phyloP scores from a whole-genome alignment of 2,888 invertebrate species.

The Petrolisthes manimaculis region DNA sequence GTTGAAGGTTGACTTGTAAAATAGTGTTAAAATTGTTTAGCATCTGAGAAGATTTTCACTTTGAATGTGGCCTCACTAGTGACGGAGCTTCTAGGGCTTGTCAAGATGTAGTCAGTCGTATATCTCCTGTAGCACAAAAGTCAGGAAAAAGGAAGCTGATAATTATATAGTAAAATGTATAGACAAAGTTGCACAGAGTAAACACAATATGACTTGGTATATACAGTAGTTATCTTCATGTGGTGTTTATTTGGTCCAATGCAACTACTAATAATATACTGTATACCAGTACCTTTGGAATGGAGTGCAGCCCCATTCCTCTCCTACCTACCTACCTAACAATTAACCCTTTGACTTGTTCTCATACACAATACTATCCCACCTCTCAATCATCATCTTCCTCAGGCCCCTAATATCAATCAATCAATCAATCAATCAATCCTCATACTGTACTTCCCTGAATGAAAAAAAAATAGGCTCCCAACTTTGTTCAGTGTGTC shows the following conservation, averaged over 20 bases:
- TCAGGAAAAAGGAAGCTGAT: neutral
- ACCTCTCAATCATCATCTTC: too few relatives aligned
- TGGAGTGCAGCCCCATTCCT: neutral
- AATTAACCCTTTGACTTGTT: too few relatives aligned
- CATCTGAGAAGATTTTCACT: conserved; percentile 6
- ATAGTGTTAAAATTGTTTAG: conserved; percentile 44
- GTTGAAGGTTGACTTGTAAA: conserved; percentile 43
- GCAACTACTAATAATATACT: neutral
- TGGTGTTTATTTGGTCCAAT: neutral
- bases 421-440: too few relatives aligned
- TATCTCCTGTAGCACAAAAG: conserved; percentile 25
- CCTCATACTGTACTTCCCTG: too few relatives aligned
- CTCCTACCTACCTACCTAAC: neutral
- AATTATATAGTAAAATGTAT: neutral
- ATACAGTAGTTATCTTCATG: neutral
- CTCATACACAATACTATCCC: too few relatives aligned
- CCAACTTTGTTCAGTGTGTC: too few relatives aligned
- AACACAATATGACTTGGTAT: neutral
- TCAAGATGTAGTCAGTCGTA: neutral
- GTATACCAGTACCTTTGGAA: neutral
- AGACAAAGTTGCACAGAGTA: neutral
- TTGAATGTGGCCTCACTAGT: conserved; percentile 18
- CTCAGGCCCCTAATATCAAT: too few relatives aligned
- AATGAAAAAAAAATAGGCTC: too few relatives aligned
- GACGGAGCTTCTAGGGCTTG: conserved; percentile 3